These are phyloP conservation scores for Brachypterus glaber DNA, from an alignment of 2,888 invertebrate genomes.

Conservation along the genomic window DNA sequence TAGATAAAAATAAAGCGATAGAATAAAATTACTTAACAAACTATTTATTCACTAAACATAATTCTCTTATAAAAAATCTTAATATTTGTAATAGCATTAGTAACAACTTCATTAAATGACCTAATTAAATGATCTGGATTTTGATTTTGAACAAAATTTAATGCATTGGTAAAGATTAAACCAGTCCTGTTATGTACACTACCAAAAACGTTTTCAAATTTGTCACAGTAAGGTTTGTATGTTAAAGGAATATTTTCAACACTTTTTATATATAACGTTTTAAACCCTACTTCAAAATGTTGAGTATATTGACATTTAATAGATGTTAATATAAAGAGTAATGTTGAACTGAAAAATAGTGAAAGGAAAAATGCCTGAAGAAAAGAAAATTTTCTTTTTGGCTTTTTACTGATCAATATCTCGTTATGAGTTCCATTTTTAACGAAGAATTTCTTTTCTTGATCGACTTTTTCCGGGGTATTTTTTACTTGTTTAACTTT, in stretches of 20 bases:
- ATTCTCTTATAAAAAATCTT: no score
- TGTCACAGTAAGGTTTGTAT: conserved; percentile 18
- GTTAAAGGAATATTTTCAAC: conserved; percentile 21
- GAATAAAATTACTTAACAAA: no score
- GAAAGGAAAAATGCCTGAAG: conserved; percentile 16
- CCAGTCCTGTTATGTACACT: conserved; percentile 22
- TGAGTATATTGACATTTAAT: conserved; percentile 22
- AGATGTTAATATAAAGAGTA: conserved; percentile 27
- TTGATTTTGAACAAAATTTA: no score
- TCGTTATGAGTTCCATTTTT: conserved; percentile 12
- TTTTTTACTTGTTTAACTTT: conserved; percentile 18
- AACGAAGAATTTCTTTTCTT: conserved; percentile 9
- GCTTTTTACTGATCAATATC: no score
- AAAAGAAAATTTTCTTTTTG: conserved; percentile 13
- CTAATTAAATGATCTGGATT: no score
- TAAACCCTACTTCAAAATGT: conserved; percentile 22
- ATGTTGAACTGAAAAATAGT: conserved; percentile 15
- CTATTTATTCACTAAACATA: no score
- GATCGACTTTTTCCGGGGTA: conserved; percentile 4
- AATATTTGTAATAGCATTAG: no score
- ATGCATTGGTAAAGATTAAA: no score
- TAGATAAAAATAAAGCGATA: no score
- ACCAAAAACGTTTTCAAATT: conserved; percentile 19
- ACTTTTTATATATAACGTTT: conserved; percentile 18
- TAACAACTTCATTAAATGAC: no score